Percentiles rank a stretch among this genome's conserved stretches.
Evolutionary conservation across 2,797 vertebrate species (phyloP).

Genomic region (Gymnocypris eckloni): DNA sequence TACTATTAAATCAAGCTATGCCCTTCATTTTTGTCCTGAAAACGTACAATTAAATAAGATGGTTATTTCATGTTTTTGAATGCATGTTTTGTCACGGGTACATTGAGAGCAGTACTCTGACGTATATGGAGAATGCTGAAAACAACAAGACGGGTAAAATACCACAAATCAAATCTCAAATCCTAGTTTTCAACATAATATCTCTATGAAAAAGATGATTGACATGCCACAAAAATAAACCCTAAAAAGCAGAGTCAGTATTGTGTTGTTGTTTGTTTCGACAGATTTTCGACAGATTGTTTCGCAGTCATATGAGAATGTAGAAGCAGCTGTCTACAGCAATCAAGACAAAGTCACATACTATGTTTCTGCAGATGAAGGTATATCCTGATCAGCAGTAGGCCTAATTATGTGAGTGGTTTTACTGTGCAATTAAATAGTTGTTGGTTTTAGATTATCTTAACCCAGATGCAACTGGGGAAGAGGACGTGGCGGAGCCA

Average conservation of each 20-base stretch:
- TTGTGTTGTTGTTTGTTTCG: not conserved
- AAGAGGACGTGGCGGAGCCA: not conserved
- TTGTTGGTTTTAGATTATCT: conserved; percentile 48
- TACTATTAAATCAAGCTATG: not conserved
- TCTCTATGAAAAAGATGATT: not conserved
- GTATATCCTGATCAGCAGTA: conserved; percentile 1
- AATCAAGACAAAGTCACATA: conserved; percentile 50
- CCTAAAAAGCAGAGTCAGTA: not conserved
- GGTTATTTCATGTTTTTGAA: not conserved
- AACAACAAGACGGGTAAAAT: conserved; percentile 21
- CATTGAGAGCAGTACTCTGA: not conserved
- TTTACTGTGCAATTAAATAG: not conserved
- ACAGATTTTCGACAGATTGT: conserved; percentile 48
- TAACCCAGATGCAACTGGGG: conserved; percentile 11
- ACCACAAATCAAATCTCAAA: not conserved
- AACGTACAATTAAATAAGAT: no score
- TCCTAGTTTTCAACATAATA: not conserved
- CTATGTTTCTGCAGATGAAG: conserved; percentile 44
- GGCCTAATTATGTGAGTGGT: not conserved
- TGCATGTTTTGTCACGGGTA: conserved; percentile 3
- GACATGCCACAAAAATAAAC: not conserved
- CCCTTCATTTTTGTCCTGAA: not conserved
- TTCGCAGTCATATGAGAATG: conserved; percentile 58
- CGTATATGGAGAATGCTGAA: not conserved
- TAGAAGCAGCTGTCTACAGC: conserved; percentile 51